These are phyloP conservation scores for Leontopithecus rosalia DNA, from an alignment of 2,797 vertebrate species.

Conservation along the genomic window DNA sequence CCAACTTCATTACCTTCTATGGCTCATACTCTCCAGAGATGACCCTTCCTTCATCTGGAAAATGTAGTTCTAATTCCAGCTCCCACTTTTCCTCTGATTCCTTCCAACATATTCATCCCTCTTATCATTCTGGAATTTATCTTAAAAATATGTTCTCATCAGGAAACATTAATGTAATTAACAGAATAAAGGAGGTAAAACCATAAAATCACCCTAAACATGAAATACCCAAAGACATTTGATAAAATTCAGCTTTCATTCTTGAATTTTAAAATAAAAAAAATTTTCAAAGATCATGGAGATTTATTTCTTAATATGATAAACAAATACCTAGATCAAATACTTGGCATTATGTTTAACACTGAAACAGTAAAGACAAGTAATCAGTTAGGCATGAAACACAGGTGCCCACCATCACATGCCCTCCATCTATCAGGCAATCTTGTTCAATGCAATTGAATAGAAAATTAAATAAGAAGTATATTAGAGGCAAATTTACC, in stretches of 20 bases:
- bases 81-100: not conserved
- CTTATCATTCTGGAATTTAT: not conserved
- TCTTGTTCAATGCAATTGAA: not conserved
- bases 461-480: not conserved
- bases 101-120: fast-evolving
- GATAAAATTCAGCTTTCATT: not conserved
- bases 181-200: not conserved
- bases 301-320: not conserved
- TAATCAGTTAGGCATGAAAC: not conserved
- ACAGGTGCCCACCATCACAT: not conserved
- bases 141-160: not conserved
- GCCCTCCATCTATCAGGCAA: not conserved
- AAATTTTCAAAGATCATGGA: not conserved
- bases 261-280: not conserved
- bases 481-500: not conserved
- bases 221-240: not conserved
- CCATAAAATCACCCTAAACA: not conserved
- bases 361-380: not conserved
- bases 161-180: not conserved
- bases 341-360: not conserved
- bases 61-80: not conserved
- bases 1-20: not conserved
- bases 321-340: not conserved
- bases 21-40: not conserved
- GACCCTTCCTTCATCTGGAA: not conserved